These are phyloP conservation scores for Limnothrissa miodon DNA, from an alignment of 2,113 vertebrate species.

Conservation along the genomic window DNA sequence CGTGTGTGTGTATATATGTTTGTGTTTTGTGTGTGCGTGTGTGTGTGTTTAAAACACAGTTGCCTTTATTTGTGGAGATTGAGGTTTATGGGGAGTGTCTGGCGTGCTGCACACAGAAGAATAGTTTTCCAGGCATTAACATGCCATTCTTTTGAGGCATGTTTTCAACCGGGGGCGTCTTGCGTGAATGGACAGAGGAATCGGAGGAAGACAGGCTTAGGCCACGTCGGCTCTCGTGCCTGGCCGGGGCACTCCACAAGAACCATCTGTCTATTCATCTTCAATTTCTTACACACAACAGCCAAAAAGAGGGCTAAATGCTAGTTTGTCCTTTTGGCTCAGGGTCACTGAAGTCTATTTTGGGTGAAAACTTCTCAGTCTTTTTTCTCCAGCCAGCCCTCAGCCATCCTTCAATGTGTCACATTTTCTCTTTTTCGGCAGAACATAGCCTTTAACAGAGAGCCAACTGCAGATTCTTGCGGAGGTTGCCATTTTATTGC, in stretches of 20 bases:
- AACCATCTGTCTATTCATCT: conserved; percentile 7
- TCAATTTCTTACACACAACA: conserved; percentile 11
- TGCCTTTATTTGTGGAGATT: conserved; percentile 29
- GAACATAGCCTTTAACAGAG: not conserved
- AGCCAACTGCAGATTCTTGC: not conserved
- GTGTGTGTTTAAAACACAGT: not conserved
- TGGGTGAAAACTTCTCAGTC: not conserved
- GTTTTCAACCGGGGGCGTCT: conserved; percentile 22
- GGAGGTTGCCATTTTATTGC: not conserved
- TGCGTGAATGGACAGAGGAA: conserved; percentile 3
- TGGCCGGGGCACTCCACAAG: not conserved
- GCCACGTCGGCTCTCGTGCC: not conserved
- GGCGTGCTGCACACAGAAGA: conserved; percentile 27
- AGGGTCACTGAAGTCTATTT: conserved; percentile 8
- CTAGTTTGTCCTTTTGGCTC: not conserved
- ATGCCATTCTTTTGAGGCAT: conserved; percentile 38
- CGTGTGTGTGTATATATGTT: not conserved
- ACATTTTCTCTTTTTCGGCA: not conserved
- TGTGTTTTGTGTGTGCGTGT: not conserved
- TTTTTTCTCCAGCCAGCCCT: not conserved
- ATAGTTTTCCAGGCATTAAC: conserved; percentile 32
- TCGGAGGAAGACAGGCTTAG: not conserved
- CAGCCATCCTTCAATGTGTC: not conserved
- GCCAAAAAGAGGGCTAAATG: conserved; percentile 1
- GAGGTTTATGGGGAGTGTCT: conserved; percentile 40